phyloP scores from a whole-genome alignment of 2,888 invertebrate species.

The Diarsia mendica region DNA sequence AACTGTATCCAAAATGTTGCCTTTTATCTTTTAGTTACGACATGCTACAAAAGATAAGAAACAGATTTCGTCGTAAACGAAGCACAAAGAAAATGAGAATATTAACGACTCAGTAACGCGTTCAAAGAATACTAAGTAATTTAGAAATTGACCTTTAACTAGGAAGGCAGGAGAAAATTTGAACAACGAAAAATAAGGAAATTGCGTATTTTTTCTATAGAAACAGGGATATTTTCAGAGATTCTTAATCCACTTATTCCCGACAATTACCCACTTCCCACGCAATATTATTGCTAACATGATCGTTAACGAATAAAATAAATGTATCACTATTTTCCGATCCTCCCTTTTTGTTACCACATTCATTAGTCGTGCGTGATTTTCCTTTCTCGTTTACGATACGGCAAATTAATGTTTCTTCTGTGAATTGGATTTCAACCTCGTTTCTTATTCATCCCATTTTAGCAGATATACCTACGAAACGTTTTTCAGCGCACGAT shows the following conservation, averaged over 20 bases:
- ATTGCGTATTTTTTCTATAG: neutral
- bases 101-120: constrained; percentile 37
- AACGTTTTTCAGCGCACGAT: neutral
- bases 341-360: constrained; percentile 29
- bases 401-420: constrained; percentile 45
- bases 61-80: constrained; percentile 48
- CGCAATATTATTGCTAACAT: constrained; percentile 12
- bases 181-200: constrained; percentile 3
- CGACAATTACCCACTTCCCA: constrained; percentile 23
- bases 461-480: constrained; percentile 1
- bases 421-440: constrained; percentile 20
- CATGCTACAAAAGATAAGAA: constrained; percentile 39
- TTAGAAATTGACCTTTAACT: constrained; percentile 22
- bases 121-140: constrained; percentile 43
- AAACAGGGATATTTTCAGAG: neutral
- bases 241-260: constrained; percentile 21
- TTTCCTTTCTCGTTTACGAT: constrained; percentile 38
- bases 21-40: constrained; percentile 52
- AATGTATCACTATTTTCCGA: constrained; percentile 37
- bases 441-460: constrained; percentile 24
- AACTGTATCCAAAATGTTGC: constrained; percentile 23
- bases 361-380: constrained; percentile 50
- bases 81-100: constrained; percentile 47
- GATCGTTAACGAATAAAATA: constrained; percentile 41
- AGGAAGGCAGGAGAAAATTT: constrained; percentile 5